Conservation (phyloP, 2,888 invertebrate genomes). For the Anaspis maculata region DNA sequence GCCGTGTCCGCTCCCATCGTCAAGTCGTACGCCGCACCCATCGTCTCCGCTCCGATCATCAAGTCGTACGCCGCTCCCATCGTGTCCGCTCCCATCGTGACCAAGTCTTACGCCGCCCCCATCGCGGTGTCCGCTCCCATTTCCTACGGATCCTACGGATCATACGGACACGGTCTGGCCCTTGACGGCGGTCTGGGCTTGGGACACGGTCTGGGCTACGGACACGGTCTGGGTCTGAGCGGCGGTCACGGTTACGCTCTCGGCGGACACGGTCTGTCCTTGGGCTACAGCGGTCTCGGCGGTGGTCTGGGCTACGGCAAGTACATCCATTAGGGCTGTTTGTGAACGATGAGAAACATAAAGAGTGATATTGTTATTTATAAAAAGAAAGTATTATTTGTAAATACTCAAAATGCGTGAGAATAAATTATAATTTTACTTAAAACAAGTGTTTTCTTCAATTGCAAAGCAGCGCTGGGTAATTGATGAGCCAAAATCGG, state of each 20-base stretch:
- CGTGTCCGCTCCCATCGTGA: conserved; percentile 16
- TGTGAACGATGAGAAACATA: no score
- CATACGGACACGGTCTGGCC: conserved; percentile 14
- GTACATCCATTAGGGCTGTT: not conserved
- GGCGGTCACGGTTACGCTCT: conserved; percentile 1
- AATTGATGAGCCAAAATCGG: no score
- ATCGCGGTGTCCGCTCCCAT: conserved; percentile 15
- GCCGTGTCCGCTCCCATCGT: conserved; percentile 8
- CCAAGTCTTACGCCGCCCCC: conserved; percentile 20
- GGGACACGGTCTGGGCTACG: conserved; percentile 7
- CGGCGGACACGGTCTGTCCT: conserved; percentile 2
- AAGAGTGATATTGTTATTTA: no score
- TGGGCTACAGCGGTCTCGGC: conserved; percentile 12
- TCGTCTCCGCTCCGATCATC: conserved; percentile 8
- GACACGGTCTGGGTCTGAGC: conserved; percentile 3
- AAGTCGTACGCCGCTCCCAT: conserved; percentile 18
- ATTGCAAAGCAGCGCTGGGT: no score
- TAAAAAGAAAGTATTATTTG: conserved; percentile 4
- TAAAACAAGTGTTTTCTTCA: no score
- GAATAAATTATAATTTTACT: conserved; percentile 12
- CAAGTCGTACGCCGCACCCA: conserved; percentile 18
- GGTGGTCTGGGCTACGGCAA: not conserved
- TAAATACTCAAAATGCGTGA: no score
- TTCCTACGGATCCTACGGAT: conserved; percentile 4
- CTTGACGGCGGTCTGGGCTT: conserved; percentile 10